Percentiles rank a stretch among this genome's conserved stretches.
Evolutionary conservation across 2,113 vertebrate species (phyloP).

Genomic region (Barnardius zonarius): DNA sequence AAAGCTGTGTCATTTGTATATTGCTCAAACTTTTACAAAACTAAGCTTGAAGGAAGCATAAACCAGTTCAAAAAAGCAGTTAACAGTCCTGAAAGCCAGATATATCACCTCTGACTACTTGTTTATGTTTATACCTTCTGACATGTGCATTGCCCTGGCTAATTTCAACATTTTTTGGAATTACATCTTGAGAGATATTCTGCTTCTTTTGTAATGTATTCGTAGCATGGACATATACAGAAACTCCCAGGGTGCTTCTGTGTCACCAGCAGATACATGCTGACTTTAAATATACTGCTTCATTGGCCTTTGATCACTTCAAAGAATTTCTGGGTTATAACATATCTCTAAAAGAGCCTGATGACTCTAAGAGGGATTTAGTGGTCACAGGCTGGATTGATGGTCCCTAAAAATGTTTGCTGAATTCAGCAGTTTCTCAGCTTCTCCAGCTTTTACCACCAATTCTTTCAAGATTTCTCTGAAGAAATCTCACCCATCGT

Average conservation of each 20-base stretch:
- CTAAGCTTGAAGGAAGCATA: background rate
- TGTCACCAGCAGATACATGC: background rate
- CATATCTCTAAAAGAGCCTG: background rate
- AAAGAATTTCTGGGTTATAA: background rate
- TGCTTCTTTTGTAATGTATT: background rate
- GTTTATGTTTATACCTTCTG: background rate
- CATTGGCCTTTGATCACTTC: constrained; percentile 3
- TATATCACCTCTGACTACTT: background rate
- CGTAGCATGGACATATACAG: background rate
- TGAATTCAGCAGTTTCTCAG: constrained; percentile 33
- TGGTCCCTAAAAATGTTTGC: background rate
- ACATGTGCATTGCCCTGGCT: background rate
- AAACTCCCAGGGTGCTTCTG: background rate
- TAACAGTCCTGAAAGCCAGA: background rate
- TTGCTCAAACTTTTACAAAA: background rate
- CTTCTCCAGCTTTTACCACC: constrained; percentile 18
- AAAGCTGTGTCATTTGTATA: background rate
- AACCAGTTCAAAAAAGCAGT: background rate
- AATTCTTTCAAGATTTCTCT: constrained; percentile 28
- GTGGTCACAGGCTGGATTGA: background rate
- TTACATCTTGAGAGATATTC: background rate
- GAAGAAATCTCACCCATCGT: constrained; percentile 32
- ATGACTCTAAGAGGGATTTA: background rate
- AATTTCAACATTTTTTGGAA: background rate
- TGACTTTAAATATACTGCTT: background rate